A percentile compares a stretch with the other conserved stretches of the same genome.
These are phyloP conservation scores for Donacobius atricapilla DNA, from an alignment of 2,113 vertebrate genomes.

Conservation along the genomic window DNA sequence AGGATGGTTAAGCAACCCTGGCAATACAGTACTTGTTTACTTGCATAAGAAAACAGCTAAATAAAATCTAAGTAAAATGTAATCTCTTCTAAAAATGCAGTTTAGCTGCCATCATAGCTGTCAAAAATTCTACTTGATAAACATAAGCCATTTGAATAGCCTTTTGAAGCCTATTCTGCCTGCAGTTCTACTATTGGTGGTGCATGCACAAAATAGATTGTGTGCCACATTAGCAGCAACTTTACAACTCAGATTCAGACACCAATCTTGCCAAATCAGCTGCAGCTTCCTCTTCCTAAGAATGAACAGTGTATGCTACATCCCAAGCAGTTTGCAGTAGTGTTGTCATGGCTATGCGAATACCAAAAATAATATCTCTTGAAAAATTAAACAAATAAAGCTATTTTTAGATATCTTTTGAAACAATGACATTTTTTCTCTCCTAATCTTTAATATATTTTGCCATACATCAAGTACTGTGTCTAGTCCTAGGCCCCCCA, in stretches of 20 bases:
- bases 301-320: background rate
- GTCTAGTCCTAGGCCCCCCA: background rate
- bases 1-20: background rate
- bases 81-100: background rate
- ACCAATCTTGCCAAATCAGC: background rate
- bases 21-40: background rate
- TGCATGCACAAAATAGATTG: background rate
- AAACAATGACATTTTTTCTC: background rate
- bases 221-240: background rate
- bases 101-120: conserved; percentile 31
- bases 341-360: background rate
- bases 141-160: background rate
- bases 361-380: background rate
- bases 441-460: background rate
- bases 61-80: conserved; percentile 25
- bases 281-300: background rate
- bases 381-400: background rate
- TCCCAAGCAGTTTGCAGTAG: background rate
- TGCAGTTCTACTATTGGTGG: background rate
- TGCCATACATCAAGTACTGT: background rate
- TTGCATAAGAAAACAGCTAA: background rate
- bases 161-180: conserved; percentile 4
- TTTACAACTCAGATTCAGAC: conserved; percentile 4
- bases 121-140: conserved; percentile 27
- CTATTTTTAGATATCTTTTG: background rate